A percentile compares a stretch with the other conserved stretches of the same genome.
Conservation (phyloP, 2,888 invertebrate species). For the Mimas tiliae region DNA sequence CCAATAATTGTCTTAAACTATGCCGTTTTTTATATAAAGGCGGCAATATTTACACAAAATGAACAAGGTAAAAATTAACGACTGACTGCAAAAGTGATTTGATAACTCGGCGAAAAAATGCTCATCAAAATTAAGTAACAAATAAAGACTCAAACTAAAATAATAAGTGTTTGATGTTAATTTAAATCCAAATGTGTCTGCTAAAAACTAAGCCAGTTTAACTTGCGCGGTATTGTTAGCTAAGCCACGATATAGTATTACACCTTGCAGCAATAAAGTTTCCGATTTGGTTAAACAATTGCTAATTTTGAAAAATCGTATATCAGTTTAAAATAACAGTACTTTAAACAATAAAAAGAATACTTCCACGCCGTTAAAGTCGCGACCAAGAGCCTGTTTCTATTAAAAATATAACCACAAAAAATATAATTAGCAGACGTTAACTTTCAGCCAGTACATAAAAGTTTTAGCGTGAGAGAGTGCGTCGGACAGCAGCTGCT, state of each 20-base stretch:
- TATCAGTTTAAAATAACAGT: neutral
- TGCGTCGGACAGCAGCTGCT: neutral
- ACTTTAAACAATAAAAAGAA: too few relatives aligned
- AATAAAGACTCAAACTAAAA: too few relatives aligned
- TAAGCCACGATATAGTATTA: too few relatives aligned
- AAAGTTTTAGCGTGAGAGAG: neutral
- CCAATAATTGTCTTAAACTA: neutral
- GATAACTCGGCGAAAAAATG: neutral
- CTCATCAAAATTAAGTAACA: too few relatives aligned
- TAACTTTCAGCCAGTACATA: neutral
- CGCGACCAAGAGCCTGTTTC: neutral
- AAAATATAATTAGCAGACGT: conserved; percentile 8
- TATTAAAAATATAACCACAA: neutral
- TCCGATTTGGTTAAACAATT: too few relatives aligned
- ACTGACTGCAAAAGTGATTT: neutral
- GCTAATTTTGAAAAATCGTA: too few relatives aligned
- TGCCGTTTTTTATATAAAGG: neutral
- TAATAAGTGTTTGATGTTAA: too few relatives aligned
- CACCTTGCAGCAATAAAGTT: too few relatives aligned
- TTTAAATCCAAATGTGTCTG: too few relatives aligned
- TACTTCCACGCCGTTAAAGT: too few relatives aligned
- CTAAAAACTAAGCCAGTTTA: too few relatives aligned
- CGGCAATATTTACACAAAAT: neutral
- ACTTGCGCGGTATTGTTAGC: too few relatives aligned
- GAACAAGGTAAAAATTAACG: neutral